Conservation (phyloP, 2,113 vertebrate genomes). For the Turdus rufiventris region DNA sequence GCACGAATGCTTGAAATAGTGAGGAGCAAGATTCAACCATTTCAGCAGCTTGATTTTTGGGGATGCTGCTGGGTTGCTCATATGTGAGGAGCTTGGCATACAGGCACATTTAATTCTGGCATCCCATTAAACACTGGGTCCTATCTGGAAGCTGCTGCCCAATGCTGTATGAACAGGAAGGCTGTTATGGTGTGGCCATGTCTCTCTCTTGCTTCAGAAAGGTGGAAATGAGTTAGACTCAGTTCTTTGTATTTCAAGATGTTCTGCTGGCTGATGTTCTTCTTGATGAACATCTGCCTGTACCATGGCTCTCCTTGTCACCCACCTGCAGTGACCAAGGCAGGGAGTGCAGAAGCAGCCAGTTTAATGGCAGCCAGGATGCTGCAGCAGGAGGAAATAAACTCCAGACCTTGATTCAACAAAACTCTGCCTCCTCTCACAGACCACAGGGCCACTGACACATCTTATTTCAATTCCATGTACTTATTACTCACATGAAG, state of each 20-base stretch:
- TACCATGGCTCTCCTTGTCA: background rate
- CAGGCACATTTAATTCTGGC: background rate
- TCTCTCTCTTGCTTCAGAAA: background rate
- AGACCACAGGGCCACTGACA: background rate
- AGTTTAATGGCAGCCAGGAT: background rate
- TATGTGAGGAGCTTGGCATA: background rate
- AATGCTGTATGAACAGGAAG: background rate
- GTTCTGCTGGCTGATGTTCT: background rate
- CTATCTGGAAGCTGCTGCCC: background rate
- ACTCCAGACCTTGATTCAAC: background rate
- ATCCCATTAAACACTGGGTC: fast-evolving
- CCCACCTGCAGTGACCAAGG: background rate
- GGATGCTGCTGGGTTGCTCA: fast-evolving
- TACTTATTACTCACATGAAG: background rate
- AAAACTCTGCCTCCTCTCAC: background rate
- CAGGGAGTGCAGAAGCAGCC: background rate
- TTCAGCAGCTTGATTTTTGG: background rate
- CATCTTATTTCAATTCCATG: background rate
- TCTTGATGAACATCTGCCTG: background rate
- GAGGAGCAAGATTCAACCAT: background rate
- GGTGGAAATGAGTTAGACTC: background rate
- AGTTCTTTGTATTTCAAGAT: background rate
- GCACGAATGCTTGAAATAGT: fast-evolving
- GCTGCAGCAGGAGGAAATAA: background rate
- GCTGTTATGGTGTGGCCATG: fast-evolving